phyloP scores from a whole-genome alignment of 2,888 invertebrate genomes.

The Chromoteleia sp. region DNA sequence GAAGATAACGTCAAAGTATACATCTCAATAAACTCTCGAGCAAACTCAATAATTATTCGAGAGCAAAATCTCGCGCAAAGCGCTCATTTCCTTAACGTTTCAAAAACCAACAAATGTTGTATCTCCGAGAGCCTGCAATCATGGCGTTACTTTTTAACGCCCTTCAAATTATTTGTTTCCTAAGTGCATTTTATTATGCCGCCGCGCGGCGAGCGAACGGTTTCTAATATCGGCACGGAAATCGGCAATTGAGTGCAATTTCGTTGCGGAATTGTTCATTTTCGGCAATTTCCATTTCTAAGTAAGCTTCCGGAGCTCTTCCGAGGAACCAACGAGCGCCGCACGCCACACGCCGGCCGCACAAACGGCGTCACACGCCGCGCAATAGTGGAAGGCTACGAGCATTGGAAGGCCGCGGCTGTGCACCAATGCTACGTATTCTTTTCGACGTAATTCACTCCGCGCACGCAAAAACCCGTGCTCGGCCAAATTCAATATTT shows the following conservation, averaged over 20 bases:
- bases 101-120: constrained; percentile 20
- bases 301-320: constrained; percentile 32
- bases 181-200: background rate
- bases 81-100: constrained; percentile 2
- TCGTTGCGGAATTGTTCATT: background rate
- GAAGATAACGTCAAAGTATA: no score
- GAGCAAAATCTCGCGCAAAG: no score
- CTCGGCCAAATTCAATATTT: constrained; percentile 61
- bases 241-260: constrained; percentile 17
- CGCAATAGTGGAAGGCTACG: constrained; percentile 80
- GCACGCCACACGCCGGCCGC: constrained; percentile 49
- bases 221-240: constrained; percentile 22
- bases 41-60: no score
- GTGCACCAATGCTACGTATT: constrained; percentile 73
- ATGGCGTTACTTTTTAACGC: background rate
- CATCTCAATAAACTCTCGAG: no score
- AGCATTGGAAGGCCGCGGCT: constrained; percentile 73
- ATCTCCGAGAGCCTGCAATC: background rate
- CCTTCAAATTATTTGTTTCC: constrained; percentile 5
- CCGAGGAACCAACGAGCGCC: constrained; percentile 48
- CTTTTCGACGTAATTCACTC: constrained; percentile 70
- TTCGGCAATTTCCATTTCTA: constrained; percentile 29
- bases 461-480: constrained; percentile 50
- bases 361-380: constrained; percentile 72
- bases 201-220: no score